phyloP scores from a whole-genome alignment of 2,113 vertebrate species.

The Caranx ignobilis region DNA sequence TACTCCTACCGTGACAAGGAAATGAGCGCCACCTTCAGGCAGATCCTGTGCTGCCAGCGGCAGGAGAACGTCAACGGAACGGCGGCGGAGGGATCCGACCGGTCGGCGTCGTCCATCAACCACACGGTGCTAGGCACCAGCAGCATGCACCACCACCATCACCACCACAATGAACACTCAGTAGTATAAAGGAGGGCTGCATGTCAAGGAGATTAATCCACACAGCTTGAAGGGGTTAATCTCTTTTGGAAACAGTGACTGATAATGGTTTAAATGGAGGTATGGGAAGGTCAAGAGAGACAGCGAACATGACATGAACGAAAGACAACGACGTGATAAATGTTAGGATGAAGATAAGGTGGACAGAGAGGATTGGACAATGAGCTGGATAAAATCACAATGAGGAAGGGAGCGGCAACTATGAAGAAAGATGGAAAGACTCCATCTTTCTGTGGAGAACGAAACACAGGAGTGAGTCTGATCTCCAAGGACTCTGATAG shows the following conservation, averaged over 20 bases:
- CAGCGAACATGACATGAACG: conserved; percentile 17
- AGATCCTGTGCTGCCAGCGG: conserved; percentile 97
- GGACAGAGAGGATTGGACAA: neutral
- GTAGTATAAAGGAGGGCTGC: conserved; percentile 87
- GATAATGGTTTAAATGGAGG: conserved; percentile 23
- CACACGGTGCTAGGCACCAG: conserved; percentile 91
- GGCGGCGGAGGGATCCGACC: conserved; percentile 91
- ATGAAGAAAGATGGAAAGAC: conserved; percentile 48
- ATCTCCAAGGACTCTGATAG: conserved; percentile 62
- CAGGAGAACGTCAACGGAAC: conserved; percentile 90
- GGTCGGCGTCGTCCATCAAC: conserved; percentile 95
- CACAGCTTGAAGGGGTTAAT: conserved; percentile 18
- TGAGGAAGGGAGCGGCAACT: conserved; percentile 33
- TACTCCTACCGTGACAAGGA: conserved; percentile 99
- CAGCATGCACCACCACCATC: conserved; percentile 60
- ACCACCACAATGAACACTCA: conserved; percentile 91
- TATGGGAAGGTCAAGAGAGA: conserved; percentile 27
- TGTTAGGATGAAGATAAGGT: neutral
- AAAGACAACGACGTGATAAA: neutral
- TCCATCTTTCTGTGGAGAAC: conserved; percentile 21
- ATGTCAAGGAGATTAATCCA: conserved; percentile 4
- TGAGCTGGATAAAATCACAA: neutral
- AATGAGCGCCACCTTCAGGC: conserved; percentile 97
- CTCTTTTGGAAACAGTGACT: conserved; percentile 39
- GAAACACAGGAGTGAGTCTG: conserved; percentile 32